Conservation (phyloP, 2,888 invertebrate species). For the Sarcophaga rosellei region DNA sequence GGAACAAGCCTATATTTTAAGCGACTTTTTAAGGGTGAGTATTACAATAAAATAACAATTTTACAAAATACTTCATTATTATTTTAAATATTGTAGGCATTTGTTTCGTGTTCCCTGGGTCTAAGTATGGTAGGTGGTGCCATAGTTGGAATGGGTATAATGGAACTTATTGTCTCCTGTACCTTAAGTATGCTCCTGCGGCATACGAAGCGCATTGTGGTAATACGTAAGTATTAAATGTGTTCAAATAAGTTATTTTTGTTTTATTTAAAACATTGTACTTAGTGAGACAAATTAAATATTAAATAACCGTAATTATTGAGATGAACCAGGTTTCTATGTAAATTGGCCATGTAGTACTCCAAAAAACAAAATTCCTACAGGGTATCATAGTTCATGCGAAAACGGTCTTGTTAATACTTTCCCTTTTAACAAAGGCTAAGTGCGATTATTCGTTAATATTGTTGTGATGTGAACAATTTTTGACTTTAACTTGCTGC, state of each 20-base stretch:
- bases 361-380: too few relatives aligned
- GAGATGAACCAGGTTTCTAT: too few relatives aligned
- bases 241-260: neutral
- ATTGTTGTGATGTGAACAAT: too few relatives aligned
- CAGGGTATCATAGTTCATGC: too few relatives aligned
- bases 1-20: conserved; percentile 92
- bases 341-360: too few relatives aligned
- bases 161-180: conserved; percentile 89
- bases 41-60: neutral
- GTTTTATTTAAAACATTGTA: too few relatives aligned
- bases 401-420: too few relatives aligned
- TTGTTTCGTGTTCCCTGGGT: conserved; percentile 88
- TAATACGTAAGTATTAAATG: conserved; percentile 84
- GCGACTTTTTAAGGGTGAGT: conserved; percentile 89
- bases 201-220: conserved; percentile 87
- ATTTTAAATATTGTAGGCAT: neutral
- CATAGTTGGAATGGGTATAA: conserved; percentile 87
- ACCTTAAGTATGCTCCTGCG: conserved; percentile 91
- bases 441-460: too few relatives aligned
- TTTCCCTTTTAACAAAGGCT: too few relatives aligned
- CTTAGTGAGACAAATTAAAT: too few relatives aligned
- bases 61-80: neutral
- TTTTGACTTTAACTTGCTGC: too few relatives aligned
- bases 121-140: conserved; percentile 88
- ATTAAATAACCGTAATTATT: too few relatives aligned